Percentiles rank a stretch among this genome's conserved stretches.
Conservation (phyloP, 2,797 vertebrate genomes). For the Bradypodion ventrale region DNA sequence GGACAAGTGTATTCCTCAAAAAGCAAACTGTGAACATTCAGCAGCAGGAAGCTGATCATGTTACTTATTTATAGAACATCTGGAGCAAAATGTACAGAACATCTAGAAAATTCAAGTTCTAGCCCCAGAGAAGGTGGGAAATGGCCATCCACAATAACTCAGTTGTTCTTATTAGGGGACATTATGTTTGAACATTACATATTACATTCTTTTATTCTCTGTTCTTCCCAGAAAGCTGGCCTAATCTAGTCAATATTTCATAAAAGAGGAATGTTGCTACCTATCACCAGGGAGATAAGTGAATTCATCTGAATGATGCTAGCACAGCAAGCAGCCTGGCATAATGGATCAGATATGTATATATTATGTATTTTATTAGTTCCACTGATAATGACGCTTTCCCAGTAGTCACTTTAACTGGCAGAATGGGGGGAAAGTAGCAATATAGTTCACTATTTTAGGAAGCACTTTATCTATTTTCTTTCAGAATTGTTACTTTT, state of each 20-base stretch:
- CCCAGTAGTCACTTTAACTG: not conserved
- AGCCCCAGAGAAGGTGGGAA: not conserved
- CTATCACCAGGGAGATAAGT: not conserved
- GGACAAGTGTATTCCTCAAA: not conserved
- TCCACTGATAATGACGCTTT: not conserved
- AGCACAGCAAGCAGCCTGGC: not conserved
- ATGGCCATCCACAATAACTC: too few species aligned
- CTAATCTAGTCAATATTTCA: not conserved
- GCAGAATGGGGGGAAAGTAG: not conserved
- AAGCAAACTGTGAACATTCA: not conserved
- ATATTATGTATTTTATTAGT: not conserved
- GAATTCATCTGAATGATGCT: not conserved
- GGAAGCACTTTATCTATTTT: not conserved
- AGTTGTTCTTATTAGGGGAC: not conserved
- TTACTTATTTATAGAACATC: not conserved
- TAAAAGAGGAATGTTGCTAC: not conserved
- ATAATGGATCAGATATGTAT: not conserved
- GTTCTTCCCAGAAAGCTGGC: not conserved
- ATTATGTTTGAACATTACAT: not conserved
- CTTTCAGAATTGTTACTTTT: not conserved
- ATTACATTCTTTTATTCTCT: not conserved
- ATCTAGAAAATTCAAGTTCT: constrained; percentile 1
- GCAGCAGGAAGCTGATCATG: constrained; percentile 1
- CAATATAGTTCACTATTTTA: not conserved
- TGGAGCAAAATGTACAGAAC: constrained; percentile 1